Evolutionary conservation across 2,113 vertebrate species (phyloP), one percentile per base, ranked within the genome.

Genomic region (Pedionomus torquatus): DNA sequence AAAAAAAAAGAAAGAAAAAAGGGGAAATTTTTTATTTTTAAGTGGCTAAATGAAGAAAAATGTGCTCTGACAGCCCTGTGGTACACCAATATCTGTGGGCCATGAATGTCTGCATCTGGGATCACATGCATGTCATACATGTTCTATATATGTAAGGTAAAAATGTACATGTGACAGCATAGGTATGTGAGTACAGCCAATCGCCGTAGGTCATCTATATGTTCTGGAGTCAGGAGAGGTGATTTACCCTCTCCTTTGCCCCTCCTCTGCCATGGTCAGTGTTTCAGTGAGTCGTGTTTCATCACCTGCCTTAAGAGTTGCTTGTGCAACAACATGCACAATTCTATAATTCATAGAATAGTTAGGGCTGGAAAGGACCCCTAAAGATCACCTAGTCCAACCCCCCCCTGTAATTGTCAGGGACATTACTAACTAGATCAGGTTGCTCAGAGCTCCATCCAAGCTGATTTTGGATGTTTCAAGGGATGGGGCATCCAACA

Each of bases 381-480:
- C 51, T 5, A 70, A 70, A 51, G 10, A 5, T 30, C 49, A 8
- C 8, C 31, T 37, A 69, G 66, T 49, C 15, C 55, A 75, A n/a
- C n/a, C 37, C 4, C 1, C 7, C 26, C 20, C 10, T 48, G 61
- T 21, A 43, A 7, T 23, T 4, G 31, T 8, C 30, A 78, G 65
- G 60, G 43, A 58, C 18, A 11, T 10, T 9, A 10, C 26, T 20
- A 35, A 26, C 13, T 18, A 28, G 41, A 33, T n/a, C 43, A 35
- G 2, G 61, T 30, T 66, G 41, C 71, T 41, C 60, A 65, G 26
- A 64, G n/a, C 5, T 43, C 43, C 3, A 0, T 58, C 66, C 78
- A 60, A 0, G 7, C 54, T 30, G 30, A 5, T 21, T 10, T n/a
- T 25, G 44, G 18, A 0, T 0, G 1, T n/a, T 75, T 28, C 39